Evolutionary conservation across 2,797 vertebrate species (phyloP), one percentile per base, ranked within the genome.

Genomic region (Threskiornis aethiopicus): DNA sequence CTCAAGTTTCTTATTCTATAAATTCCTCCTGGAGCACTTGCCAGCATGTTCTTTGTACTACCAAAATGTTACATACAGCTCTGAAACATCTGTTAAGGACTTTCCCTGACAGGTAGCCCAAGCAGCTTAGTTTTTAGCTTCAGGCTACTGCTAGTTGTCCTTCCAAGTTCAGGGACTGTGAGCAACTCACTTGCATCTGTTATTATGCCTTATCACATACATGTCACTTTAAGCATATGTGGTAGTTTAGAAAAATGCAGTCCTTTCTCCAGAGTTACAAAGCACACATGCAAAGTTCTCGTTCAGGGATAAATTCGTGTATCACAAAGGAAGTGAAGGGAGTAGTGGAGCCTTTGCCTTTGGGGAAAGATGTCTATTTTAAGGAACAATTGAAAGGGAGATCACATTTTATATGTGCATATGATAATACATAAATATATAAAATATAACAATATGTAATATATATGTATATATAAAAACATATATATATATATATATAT

Each of bases 241-340:
- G 44, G 51, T 44, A 64, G 41, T 71, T 94, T 25, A 75, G 26
- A 64, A 95, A 93, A 92, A 80, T n/a, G 17, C 26, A 71, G 61
- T 52, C 10, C 31, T 84, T 82, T 67, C 52, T 77, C 17, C 21
- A 73, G 41, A 66, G n/a, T 77, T 67, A 65, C 6, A 44, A 49
- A 86, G 41, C 16, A 41, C 9, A 54, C 1, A 1, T 5, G 15
- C 7, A 2, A 79, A 72, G 35, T 39, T 61, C 35, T 54, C 9
- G 1, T 65, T 77, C 11, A 44, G 26, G 41, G 21, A 57, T 71
- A 86, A 54, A 77, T 39, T 77, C 6, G 25, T 10, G 2, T 41
- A 41, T 59, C 37, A 42, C 26, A 71, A 83, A 71, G 37, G 10
- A 86, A 72, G 7, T 5, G 5, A 89, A 90, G 12, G 13, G 35